phyloP scores from a whole-genome alignment of 2,888 invertebrate species.

The Esperia sulphurella region DNA sequence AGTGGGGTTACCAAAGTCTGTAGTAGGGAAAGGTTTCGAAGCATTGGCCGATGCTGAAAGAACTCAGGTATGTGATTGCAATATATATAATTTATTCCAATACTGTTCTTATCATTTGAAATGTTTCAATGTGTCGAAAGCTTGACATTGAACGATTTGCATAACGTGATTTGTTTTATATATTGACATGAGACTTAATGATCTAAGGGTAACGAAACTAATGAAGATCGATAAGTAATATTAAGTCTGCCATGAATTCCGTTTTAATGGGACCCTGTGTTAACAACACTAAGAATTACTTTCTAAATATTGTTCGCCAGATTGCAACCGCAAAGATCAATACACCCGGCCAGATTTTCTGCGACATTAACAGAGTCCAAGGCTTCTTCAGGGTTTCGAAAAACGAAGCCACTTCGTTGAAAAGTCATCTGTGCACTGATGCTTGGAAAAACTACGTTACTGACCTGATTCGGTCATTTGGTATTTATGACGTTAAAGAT shows the following conservation, averaged over 20 bases:
- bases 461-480: constrained; percentile 58
- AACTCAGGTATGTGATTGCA: constrained; percentile 46
- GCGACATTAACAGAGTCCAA: constrained; percentile 51
- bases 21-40: constrained; percentile 57
- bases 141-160: no score
- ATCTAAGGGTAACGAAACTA: no score
- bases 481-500: constrained; percentile 57
- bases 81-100: neutral
- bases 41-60: constrained; percentile 65
- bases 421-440: constrained; percentile 52
- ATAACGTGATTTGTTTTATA: no score
- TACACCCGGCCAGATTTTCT: constrained; percentile 60
- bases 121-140: no score
- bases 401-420: constrained; percentile 40
- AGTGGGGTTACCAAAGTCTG: constrained; percentile 36
- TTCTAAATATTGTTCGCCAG: constrained; percentile 30
- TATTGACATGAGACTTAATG: no score
- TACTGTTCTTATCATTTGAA: no score
- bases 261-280: no score
- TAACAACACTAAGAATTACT: no score
- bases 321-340: constrained; percentile 59
- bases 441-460: constrained; percentile 56
- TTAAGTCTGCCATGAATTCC: no score
- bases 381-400: constrained; percentile 49
- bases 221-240: no score